Conservation (phyloP, 1,140 invertebrate species). For the Orussus abietinus region DNA sequence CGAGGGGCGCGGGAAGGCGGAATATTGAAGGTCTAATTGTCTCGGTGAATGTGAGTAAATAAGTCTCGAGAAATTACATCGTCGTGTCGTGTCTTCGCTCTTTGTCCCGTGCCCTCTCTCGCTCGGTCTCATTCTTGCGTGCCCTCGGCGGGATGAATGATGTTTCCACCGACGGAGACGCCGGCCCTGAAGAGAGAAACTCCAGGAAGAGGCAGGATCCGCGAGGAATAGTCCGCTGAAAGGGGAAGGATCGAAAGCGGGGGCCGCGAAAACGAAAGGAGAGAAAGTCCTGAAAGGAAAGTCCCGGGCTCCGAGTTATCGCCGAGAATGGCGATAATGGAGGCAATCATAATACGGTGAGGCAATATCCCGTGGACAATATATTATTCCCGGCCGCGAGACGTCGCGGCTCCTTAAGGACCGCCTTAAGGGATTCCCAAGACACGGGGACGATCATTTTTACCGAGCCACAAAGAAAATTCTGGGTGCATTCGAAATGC, state of each 20-base stretch:
- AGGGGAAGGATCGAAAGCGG: background rate
- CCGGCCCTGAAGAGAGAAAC: too few species aligned
- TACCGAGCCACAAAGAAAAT: too few species aligned
- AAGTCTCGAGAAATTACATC: slow-evolving; percentile 14
- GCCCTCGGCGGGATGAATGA: slow-evolving; percentile 8
- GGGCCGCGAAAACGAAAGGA: background rate
- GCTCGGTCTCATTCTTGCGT: background rate
- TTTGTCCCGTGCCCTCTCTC: background rate
- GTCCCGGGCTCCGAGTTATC: slow-evolving; percentile 13
- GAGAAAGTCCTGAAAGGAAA: background rate
- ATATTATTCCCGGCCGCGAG: slow-evolving; percentile 13
- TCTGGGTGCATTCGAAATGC: slow-evolving; percentile 30
- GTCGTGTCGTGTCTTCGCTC: slow-evolving; percentile 1
- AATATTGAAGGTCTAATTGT: slow-evolving; percentile 17
- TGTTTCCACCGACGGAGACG: too few species aligned
- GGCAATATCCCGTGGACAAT: slow-evolving; percentile 24
- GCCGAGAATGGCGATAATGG: slow-evolving; percentile 26
- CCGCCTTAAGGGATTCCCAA: background rate
- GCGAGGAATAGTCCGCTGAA: too few species aligned
- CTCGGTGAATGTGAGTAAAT: slow-evolving; percentile 16
- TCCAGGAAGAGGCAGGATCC: too few species aligned
- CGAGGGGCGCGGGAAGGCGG: background rate
- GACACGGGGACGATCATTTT: slow-evolving; percentile 14
- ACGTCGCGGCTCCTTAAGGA: background rate
- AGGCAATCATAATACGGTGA: slow-evolving; percentile 28